These are phyloP conservation scores for Uromys caudimaculatus DNA, from an alignment of 2,797 vertebrate genomes.

Conservation along the genomic window DNA sequence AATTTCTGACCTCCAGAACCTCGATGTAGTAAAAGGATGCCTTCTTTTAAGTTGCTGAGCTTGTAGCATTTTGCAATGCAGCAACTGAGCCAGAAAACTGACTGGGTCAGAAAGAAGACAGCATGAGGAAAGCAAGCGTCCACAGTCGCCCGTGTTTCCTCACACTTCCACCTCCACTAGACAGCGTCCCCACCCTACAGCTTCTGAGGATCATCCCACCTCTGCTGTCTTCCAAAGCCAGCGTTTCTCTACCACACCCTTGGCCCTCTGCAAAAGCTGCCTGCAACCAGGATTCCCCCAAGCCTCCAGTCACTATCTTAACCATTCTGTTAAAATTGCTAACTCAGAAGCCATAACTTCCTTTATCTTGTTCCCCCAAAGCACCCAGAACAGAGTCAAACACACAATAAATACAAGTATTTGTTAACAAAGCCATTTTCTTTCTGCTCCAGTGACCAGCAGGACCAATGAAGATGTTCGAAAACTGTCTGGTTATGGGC, in stretches of 20 bases:
- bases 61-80: not conserved
- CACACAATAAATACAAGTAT: not conserved
- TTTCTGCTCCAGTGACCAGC: not conserved
- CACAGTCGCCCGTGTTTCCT: not conserved
- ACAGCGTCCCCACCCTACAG: not conserved
- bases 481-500: not conserved
- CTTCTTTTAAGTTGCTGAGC: not conserved
- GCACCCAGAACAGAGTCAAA: not conserved
- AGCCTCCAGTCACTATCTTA: not conserved
- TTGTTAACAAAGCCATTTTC: conserved; percentile 21
- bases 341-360: conserved; percentile 34
- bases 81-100: not conserved
- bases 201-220: not conserved
- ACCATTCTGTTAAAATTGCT: not conserved
- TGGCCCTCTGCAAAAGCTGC: not conserved
- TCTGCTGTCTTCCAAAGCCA: not conserved
- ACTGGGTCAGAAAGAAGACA: not conserved
- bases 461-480: not conserved
- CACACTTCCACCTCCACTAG: not conserved
- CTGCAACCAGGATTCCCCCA: not conserved
- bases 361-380: not conserved
- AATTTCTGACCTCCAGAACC: not conserved
- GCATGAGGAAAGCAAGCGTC: not conserved
- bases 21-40: not conserved
- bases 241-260: not conserved